Evolutionary conservation across 2,113 vertebrate genomes (phyloP), one percentile per base, ranked within the genome.

Genomic region (Microtus montanus): DNA sequence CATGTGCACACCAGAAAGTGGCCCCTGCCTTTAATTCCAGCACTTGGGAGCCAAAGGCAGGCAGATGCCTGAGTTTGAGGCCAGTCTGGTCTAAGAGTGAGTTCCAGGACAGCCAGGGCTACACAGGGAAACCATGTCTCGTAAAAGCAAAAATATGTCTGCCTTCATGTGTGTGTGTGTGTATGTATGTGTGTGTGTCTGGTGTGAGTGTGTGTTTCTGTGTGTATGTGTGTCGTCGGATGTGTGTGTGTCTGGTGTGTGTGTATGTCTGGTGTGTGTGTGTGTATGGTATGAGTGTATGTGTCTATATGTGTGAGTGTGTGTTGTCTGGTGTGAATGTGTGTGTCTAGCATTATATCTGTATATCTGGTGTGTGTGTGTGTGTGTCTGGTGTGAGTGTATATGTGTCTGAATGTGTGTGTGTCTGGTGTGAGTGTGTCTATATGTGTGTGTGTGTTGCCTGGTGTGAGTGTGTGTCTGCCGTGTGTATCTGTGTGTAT

Each of bases 141-240:
- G 0, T 71, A 71, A 54, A 79, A 79, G 10, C 19, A 54, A 54
- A 13, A 26, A 6, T 24, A 5, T 26, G 26, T 77, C 41, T 49
- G 74, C 17, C 41, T 47, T 54, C 11, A 20, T 49, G 9, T 58
- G 33, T 80, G 33, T 58, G 33, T 6, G 33, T 6, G 3, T 5
- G 1, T 22, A 8, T 19, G 30, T 20, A 0, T 79, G 47, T 22
- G 3, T 54, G 54, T 58, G 30, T 54, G 30, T 10, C 15, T 54
- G 54, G 0, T 3, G 15, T n/a, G 33, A 11, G 78, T 5, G 0
- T 4, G 2, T 22, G 9, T 9, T 10, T 22, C 5, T 19, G 1
- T 58, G 0, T 58, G 17, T 41, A 41, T 41, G 41, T 41, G 41
- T 41, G 41, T 41, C 41, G 41, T 41, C 41, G 0, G 41, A 41